Conservation (phyloP, 2,888 invertebrate species). For the Automeris io region DNA sequence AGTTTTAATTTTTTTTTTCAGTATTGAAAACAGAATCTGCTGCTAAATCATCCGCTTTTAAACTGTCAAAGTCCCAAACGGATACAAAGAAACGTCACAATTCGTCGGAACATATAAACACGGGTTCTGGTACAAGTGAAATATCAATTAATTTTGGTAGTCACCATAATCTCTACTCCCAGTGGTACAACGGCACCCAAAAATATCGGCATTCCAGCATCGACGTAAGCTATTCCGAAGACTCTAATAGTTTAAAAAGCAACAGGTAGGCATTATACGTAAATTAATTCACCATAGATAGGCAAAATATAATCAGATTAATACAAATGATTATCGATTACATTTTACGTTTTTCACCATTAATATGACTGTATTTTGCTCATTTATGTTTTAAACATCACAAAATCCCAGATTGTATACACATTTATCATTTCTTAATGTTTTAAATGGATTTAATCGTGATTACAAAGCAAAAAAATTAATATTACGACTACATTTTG, state of each 20-base stretch:
- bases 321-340: no score
- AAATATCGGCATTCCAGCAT: slow-evolving; percentile 61
- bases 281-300: no score
- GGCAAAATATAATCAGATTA: no score
- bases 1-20: no score
- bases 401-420: no score
- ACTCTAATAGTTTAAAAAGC: slow-evolving; percentile 82
- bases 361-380: no score
- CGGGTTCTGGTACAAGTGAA: slow-evolving; percentile 36
- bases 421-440: no score
- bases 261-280: slow-evolving; percentile 66
- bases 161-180: slow-evolving; percentile 54
- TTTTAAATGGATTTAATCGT: no score
- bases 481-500: no score
- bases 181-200: slow-evolving; percentile 53
- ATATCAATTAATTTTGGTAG: slow-evolving; percentile 62
- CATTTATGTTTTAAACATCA: no score
- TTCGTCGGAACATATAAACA: slow-evolving; percentile 59
- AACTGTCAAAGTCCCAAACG: slow-evolving; percentile 61
- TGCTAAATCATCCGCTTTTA: slow-evolving; percentile 50
- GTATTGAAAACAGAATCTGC: slow-evolving; percentile 51
- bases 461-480: no score
- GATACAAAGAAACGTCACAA: slow-evolving; percentile 77
- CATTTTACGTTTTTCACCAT: no score
- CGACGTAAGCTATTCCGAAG: slow-evolving; percentile 79